Percentiles rank a stretch among this genome's conserved stretches.
Conservation (phyloP, 1,140 invertebrate genomes). For the Neodiprion virginianus region DNA sequence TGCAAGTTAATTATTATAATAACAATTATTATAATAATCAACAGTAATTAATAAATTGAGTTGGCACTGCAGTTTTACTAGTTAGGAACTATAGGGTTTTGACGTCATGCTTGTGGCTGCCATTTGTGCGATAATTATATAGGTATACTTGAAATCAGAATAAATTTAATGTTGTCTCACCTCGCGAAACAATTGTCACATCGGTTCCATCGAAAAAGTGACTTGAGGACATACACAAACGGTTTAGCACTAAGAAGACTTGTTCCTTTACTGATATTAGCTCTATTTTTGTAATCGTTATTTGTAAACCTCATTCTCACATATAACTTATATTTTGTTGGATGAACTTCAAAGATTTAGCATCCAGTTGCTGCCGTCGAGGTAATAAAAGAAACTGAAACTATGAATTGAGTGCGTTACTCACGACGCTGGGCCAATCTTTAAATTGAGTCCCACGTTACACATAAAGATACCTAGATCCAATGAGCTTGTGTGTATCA, state of each 20-base stretch:
- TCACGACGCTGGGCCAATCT: not conserved
- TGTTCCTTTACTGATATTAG: not conserved
- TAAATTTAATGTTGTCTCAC: not conserved
- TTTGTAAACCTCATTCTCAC: conserved; percentile 6
- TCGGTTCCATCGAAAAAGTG: not conserved
- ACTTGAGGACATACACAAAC: conserved; percentile 1
- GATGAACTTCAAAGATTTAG: not conserved
- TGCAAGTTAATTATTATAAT: no score
- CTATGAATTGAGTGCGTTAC: not conserved
- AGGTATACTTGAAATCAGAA: not conserved
- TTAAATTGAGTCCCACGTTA: not conserved
- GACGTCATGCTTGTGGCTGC: no score
- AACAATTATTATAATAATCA: no score
- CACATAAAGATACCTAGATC: not conserved
- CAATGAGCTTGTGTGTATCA: not conserved
- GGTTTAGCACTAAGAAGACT: conserved; percentile 6
- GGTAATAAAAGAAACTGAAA: not conserved
- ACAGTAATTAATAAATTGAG: no score
- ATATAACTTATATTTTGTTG: not conserved
- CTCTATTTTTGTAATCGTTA: not conserved
- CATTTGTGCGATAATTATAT: no score
- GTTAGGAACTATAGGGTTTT: no score
- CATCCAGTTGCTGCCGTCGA: no score
- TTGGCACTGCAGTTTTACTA: no score
- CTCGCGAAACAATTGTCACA: conserved; percentile 12